A percentile compares a stretch with the other conserved stretches of the same genome.
phyloP scores from a whole-genome alignment of 2,797 vertebrate genomes.

The Fistularia commersonii region DNA sequence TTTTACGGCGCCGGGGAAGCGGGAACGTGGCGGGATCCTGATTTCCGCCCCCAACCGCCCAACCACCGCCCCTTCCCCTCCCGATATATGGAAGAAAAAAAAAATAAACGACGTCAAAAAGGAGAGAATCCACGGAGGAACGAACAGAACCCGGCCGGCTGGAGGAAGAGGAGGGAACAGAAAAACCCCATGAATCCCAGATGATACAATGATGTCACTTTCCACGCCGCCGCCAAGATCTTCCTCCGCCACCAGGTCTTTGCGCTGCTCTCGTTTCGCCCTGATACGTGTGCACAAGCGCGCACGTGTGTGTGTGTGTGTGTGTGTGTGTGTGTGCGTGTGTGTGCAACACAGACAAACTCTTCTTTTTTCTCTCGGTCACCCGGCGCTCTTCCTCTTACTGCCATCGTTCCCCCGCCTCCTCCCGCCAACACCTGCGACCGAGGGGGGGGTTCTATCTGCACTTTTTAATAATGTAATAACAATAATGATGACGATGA shows the following conservation, averaged over 20 bases:
- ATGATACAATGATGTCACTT: conserved; percentile 72
- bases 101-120: conserved; percentile 54
- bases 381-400: conserved; percentile 60
- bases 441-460: conserved; percentile 68
- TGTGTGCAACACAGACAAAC: conserved; percentile 43
- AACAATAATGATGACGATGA: conserved; percentile 58
- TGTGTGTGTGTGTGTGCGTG: conserved; percentile 15
- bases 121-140: too few species aligned
- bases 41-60: too few species aligned
- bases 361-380: conserved; percentile 76
- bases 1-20: conserved; percentile 56
- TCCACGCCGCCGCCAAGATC: conserved; percentile 64
- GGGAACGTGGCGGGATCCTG: conserved; percentile 58
- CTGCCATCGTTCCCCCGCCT: conserved; percentile 68
- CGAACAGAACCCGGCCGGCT: too few species aligned
- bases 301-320: conserved; percentile 17
- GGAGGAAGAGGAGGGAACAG: conserved; percentile 55
- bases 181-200: conserved; percentile 25
- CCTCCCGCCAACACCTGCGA: conserved; percentile 60
- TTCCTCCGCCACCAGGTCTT: conserved; percentile 64
- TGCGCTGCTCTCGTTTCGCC: conserved; percentile 43
- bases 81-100: too few species aligned
- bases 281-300: conserved; percentile 5
- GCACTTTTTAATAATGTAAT: conserved; percentile 80
- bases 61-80: too few species aligned